Evolutionary conservation across 2,888 invertebrate genomes (phyloP).

Genomic region (Thereva nobilitata): DNA sequence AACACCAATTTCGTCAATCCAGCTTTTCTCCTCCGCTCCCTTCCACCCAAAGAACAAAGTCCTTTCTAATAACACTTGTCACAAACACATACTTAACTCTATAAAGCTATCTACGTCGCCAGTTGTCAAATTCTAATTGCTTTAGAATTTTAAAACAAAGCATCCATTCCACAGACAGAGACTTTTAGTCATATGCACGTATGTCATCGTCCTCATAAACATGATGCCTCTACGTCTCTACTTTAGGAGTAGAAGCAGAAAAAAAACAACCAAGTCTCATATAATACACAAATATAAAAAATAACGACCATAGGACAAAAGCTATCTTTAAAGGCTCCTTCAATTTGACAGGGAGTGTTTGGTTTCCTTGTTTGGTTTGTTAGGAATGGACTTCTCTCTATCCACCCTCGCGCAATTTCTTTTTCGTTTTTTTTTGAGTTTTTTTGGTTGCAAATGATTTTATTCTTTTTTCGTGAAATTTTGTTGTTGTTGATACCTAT

Average conservation of each 20-base stretch:
- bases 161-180: slow-evolving; percentile 10
- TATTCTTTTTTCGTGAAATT: too few species aligned
- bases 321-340: slow-evolving; percentile 14
- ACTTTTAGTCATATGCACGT: slow-evolving; percentile 24
- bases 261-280: too few species aligned
- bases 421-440: too few species aligned
- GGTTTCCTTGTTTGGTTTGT: slow-evolving; percentile 28
- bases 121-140: slow-evolving; percentile 40
- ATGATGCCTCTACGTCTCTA: background rate
- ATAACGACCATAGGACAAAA: background rate
- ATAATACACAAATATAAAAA: too few species aligned
- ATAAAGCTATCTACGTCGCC: slow-evolving; percentile 18
- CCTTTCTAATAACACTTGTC: too few species aligned
- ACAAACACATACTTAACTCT: too few species aligned
- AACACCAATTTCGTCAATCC: too few species aligned
- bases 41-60: too few species aligned
- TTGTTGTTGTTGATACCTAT: too few species aligned
- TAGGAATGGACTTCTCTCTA: slow-evolving; percentile 4
- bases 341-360: slow-evolving; percentile 31
- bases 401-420: background rate
- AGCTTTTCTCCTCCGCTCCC: too few species aligned
- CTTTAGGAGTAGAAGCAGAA: too few species aligned
- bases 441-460: too few species aligned
- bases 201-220: slow-evolving; percentile 4
- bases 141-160: slow-evolving; percentile 42